phyloP scores from a whole-genome alignment of 2,797 vertebrate species.

The Rhinella marina region DNA sequence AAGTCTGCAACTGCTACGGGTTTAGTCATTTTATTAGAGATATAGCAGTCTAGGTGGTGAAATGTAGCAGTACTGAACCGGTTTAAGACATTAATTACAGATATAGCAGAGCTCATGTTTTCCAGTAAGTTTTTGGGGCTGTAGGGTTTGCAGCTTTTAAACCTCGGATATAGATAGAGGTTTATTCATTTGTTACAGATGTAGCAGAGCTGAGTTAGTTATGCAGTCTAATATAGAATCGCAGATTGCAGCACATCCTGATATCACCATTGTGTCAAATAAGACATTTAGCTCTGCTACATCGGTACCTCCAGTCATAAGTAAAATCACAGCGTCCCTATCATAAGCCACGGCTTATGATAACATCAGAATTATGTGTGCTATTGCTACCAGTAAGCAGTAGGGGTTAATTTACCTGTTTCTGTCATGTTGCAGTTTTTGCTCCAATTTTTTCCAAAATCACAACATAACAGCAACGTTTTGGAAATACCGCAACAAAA shows the following conservation, averaged over 20 bases:
- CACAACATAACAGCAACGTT: background rate
- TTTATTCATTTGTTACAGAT: background rate
- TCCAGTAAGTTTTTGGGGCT: background rate
- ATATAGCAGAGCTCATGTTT: background rate
- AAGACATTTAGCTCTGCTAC: background rate
- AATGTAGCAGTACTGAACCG: background rate
- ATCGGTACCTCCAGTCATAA: background rate
- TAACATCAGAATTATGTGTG: background rate
- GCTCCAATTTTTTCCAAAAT: background rate
- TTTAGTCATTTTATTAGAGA: too few relatives aligned
- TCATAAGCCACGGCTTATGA: background rate
- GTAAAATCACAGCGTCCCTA: background rate
- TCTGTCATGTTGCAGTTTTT: too few relatives aligned
- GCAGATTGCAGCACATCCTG: background rate
- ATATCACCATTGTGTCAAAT: background rate
- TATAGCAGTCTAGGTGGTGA: too few relatives aligned
- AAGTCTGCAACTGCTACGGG: background rate
- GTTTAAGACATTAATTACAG: background rate
- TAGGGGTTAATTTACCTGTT: too few relatives aligned
- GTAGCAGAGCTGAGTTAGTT: background rate
- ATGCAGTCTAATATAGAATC: background rate
- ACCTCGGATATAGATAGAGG: background rate
- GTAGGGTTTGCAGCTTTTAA: too few relatives aligned
- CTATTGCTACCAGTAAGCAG: too few relatives aligned
- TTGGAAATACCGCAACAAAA: too few relatives aligned